Evolutionary conservation across 2,888 invertebrate species (phyloP).

Genomic region (Morinoia aosen): DNA sequence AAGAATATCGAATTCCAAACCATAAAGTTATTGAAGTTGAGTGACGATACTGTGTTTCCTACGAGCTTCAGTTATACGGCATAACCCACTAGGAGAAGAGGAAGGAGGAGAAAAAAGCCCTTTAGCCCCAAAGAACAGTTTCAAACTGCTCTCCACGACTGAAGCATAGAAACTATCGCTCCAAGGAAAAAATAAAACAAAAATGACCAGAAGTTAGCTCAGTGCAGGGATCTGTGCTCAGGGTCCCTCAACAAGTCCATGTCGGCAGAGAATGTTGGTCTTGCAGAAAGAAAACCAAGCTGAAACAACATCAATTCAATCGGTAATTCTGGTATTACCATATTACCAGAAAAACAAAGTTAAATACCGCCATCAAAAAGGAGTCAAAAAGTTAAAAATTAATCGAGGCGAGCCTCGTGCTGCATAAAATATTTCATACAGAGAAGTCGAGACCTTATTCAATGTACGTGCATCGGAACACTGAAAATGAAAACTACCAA

Average conservation of each 20-base stretch:
- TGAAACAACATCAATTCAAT: neutral
- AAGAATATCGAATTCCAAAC: too few relatives aligned
- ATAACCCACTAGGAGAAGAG: neutral
- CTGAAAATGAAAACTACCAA: neutral
- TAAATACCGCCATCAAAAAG: too few relatives aligned
- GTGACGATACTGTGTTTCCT: too few relatives aligned
- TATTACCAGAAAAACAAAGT: too few relatives aligned
- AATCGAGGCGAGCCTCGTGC: too few relatives aligned
- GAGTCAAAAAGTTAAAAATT: too few relatives aligned
- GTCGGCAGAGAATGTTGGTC: neutral
- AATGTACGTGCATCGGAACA: neutral
- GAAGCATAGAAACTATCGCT: neutral
- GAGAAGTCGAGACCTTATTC: neutral
- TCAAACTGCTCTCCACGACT: neutral
- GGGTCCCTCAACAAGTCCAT: neutral
- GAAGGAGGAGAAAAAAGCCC: neutral
- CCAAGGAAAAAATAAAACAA: neutral
- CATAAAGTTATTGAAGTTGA: too few relatives aligned
- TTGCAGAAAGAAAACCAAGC: neutral
- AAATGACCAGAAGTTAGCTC: neutral
- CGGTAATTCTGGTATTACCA: neutral
- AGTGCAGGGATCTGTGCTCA: neutral
- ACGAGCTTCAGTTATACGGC: too few relatives aligned
- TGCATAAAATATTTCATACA: neutral
- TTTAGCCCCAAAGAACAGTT: neutral